These are phyloP conservation scores for Drosophila sordidula DNA, from an alignment of 2,888 invertebrate genomes.

Conservation along the genomic window DNA sequence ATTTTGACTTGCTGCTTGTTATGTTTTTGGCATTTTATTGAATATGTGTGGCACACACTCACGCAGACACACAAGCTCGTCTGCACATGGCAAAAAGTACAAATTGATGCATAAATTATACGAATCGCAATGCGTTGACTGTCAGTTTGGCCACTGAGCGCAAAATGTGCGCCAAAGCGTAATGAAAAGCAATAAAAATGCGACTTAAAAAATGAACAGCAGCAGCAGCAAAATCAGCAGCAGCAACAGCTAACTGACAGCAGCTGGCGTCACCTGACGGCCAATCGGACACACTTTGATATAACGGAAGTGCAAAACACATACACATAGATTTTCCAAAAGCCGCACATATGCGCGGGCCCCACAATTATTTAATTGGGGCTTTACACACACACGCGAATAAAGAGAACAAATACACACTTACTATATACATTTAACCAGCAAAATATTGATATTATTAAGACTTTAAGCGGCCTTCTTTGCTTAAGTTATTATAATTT, in stretches of 20 bases:
- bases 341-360: slow-evolving; percentile 35
- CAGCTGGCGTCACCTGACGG: slow-evolving; percentile 44
- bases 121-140: slow-evolving; percentile 73
- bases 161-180: slow-evolving; percentile 57
- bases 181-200: slow-evolving; percentile 59
- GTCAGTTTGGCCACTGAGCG: slow-evolving; percentile 65
- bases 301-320: slow-evolving; percentile 29
- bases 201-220: slow-evolving; percentile 35
- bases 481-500: too few species aligned
- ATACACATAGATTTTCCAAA: slow-evolving; percentile 6
- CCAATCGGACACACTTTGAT: slow-evolving; percentile 4
- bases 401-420: slow-evolving; percentile 3
- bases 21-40: slow-evolving; percentile 51
- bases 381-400: slow-evolving; percentile 6
- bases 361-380: slow-evolving; percentile 49
- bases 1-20: slow-evolving; percentile 7
- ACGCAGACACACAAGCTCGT: neutral
- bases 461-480: too few species aligned
- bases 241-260: slow-evolving; percentile 7
- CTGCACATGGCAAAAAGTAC: slow-evolving; percentile 33
- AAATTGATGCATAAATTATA: slow-evolving; percentile 74
- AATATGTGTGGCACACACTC: slow-evolving; percentile 28
- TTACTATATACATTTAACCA: neutral
- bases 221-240: slow-evolving; percentile 23
- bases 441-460: too few species aligned